A percentile compares a stretch with the other conserved stretches of the same genome.
Evolutionary conservation across 2,113 vertebrate genomes (phyloP).

Genomic region (Perccottus glenii): DNA sequence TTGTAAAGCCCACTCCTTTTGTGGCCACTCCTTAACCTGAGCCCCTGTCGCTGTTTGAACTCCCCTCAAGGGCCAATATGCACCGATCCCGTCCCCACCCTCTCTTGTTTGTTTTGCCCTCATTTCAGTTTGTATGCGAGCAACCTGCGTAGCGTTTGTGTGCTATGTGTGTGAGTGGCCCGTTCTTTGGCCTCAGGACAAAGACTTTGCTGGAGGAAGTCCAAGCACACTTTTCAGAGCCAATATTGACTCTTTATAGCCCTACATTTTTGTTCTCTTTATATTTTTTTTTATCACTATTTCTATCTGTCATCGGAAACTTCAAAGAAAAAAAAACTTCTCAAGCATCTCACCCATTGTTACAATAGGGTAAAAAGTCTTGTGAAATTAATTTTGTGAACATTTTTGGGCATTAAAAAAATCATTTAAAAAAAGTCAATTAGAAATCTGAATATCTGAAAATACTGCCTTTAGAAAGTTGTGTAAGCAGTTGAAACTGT

Average conservation of each 20-base stretch:
- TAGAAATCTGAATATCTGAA: too few species aligned
- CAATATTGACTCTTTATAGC: slow-evolving; percentile 62
- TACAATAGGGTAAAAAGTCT: too few species aligned
- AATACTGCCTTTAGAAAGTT: too few species aligned
- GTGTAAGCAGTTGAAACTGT: too few species aligned
- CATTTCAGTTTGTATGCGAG: slow-evolving; percentile 65
- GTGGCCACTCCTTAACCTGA: slow-evolving; percentile 63
- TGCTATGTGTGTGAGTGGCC: slow-evolving; percentile 38
- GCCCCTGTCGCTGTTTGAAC: slow-evolving; percentile 61
- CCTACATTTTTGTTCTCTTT: slow-evolving; percentile 1
- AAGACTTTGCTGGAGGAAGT: slow-evolving; percentile 62
- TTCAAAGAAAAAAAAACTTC: not conserved
- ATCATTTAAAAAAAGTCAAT: too few species aligned
- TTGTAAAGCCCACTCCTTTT: slow-evolving; percentile 58
- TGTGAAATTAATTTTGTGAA: too few species aligned
- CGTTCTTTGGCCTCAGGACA: slow-evolving; percentile 57
- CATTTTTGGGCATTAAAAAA: too few species aligned
- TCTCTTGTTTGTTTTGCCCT: slow-evolving; percentile 76
- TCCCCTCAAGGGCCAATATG: slow-evolving; percentile 64
- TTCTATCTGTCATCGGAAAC: slow-evolving; percentile 20
- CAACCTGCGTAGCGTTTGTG: slow-evolving; percentile 27
- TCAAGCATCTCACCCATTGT: too few species aligned
- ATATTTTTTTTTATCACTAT: slow-evolving; percentile 4
- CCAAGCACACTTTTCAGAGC: slow-evolving; percentile 55
- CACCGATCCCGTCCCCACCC: slow-evolving; percentile 54